Evolutionary conservation across 2,888 invertebrate species (phyloP), one percentile per base, ranked within the genome.

Genomic region (Limnephilus marmoratus): DNA sequence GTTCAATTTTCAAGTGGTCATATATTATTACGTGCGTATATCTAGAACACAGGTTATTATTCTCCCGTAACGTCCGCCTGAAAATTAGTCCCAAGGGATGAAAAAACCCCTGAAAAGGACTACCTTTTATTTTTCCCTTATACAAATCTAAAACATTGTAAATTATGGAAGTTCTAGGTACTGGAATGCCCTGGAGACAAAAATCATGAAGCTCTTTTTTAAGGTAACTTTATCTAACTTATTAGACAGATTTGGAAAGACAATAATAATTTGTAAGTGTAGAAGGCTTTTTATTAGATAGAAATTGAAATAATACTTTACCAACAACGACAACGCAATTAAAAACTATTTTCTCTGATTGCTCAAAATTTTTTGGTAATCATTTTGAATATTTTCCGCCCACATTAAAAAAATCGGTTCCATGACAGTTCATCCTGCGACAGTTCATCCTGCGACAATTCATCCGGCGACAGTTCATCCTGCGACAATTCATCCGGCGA

Each of bases 51-150:
- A 34, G 82, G 34, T 31, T 37, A 83, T 83, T 37, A 31, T 37
- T 83, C 34, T 37, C 34, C 82, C 82, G 34, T 37, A 24, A 34
- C 82, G 34, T 83, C 34, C 34, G 82, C 18, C 13, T 83, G 31
- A 31, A 83, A 83, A 83, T 83, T 31, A 83, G 82, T 83, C 82
- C 82, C 82, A 7, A 37, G 82, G 82, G 82, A 83, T 34, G 82
- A 83, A 83, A 82, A 82, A 83, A 83, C 82, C 82, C 34, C 24
- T 34, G 82, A 68, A 68, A 68, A 68, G 68, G 68, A 24, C 68
- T 83, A 15, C 82, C 82, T 34, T 83, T 83, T 83, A 34, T 83
- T 34, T 83, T 45, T 85, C n/a, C 41, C 41, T 82, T 31, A 82
- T 18, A 82, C 82, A 82, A 82, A 82, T 82, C 31, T 82, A 82